Conservation (phyloP, 2,797 vertebrate species). For the Xiphophorus birchmanni region DNA sequence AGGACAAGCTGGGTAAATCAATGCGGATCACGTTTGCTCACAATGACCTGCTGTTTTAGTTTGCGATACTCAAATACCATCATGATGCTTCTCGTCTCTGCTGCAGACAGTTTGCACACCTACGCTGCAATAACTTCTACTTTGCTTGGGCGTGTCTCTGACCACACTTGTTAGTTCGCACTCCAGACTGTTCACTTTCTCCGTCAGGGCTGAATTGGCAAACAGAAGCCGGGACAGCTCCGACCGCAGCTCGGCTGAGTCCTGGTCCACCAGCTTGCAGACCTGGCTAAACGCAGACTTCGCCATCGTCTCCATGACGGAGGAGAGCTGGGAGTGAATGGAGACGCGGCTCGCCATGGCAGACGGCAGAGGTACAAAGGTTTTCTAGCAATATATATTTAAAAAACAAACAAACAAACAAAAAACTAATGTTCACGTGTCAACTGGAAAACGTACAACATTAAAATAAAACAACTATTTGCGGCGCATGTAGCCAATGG, state of each 20-base stretch:
- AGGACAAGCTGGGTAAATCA: conserved; percentile 3
- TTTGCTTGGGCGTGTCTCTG: conserved; percentile 32
- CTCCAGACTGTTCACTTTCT: conserved; percentile 68
- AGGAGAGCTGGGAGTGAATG: conserved; percentile 72
- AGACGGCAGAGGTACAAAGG: conserved; percentile 17
- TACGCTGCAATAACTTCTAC: conserved; percentile 59
- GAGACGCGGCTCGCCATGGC: conserved; percentile 52
- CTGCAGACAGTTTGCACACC: conserved; percentile 62
- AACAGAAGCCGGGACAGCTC: conserved; percentile 65
- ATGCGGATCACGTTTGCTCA: background rate
- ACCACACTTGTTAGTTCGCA: conserved; percentile 54
- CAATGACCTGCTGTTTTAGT: background rate
- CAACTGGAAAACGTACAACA: background rate
- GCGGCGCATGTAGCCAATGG: background rate
- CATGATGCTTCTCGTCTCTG: conserved; percentile 29
- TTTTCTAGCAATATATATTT: background rate
- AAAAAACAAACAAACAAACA: background rate
- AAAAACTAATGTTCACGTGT: background rate
- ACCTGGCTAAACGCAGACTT: conserved; percentile 68
- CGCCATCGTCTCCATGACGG: conserved; percentile 76
- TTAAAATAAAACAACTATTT: background rate
- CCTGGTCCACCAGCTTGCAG: conserved; percentile 76
- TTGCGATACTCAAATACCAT: conserved; percentile 27
- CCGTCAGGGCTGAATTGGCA: conserved; percentile 65
- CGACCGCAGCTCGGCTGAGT: conserved; percentile 64